These are phyloP conservation scores for Sinodicranocentrus sp. DNA, from an alignment of 2,888 invertebrate species.

Conservation along the genomic window DNA sequence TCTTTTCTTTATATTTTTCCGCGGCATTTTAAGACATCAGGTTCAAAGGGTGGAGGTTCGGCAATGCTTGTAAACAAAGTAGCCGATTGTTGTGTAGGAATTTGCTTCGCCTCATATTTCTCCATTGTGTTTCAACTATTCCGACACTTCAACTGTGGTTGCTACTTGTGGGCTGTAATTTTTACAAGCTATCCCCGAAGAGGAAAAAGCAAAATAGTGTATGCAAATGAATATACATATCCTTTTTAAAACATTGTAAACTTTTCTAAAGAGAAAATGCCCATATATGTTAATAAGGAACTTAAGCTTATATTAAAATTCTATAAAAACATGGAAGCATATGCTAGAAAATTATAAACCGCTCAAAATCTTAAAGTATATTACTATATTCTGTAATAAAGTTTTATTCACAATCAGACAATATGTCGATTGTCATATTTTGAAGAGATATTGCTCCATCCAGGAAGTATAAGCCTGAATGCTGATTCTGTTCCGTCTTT, in stretches of 20 bases:
- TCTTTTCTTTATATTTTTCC: too few relatives aligned
- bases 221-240: too few relatives aligned
- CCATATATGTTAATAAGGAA: too few relatives aligned
- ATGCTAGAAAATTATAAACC: not conserved
- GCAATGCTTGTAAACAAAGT: constrained; percentile 22
- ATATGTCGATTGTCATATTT: constrained; percentile 10
- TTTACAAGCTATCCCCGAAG: constrained; percentile 23
- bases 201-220: too few relatives aligned
- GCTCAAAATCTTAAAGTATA: not conserved
- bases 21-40: not conserved
- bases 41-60: too few relatives aligned
- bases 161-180: constrained; percentile 48
- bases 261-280: too few relatives aligned
- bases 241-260: too few relatives aligned
- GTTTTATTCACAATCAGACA: not conserved
- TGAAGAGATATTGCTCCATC: not conserved
- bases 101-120: constrained; percentile 5
- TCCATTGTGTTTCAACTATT: not conserved
- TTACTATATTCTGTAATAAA: not conserved
- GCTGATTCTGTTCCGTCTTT: not conserved
- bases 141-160: constrained; percentile 21
- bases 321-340: too few relatives aligned
- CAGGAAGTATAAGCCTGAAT: constrained; percentile 16
- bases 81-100: constrained; percentile 24
- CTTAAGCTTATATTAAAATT: too few relatives aligned